phyloP scores from a whole-genome alignment of 2,888 invertebrate genomes.

The Heterodera filipjevi region DNA sequence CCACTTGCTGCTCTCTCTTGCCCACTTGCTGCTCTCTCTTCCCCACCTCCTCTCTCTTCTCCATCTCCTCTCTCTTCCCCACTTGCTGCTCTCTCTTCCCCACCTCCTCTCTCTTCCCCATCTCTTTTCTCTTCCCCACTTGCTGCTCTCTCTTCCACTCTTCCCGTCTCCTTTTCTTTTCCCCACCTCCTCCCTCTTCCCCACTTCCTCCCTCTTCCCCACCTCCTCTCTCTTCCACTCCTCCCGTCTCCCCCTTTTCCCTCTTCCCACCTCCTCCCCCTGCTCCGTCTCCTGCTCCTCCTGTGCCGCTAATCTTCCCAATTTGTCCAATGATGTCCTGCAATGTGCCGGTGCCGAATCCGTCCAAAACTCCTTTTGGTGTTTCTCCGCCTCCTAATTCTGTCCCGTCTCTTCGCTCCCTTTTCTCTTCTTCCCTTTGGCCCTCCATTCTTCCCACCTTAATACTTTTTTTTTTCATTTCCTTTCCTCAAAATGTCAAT shows the following conservation, averaged over 20 bases:
- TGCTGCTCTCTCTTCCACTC: no score
- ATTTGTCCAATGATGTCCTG: slow-evolving; percentile 50
- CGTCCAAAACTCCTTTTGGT: slow-evolving; percentile 38
- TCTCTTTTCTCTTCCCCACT: no score
- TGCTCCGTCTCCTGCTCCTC: slow-evolving; percentile 41
- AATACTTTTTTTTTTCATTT: not conserved
- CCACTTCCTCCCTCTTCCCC: no score
- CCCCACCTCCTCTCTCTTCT: slow-evolving; percentile 42
- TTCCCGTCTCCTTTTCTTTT: no score
- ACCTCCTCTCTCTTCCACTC: no score
- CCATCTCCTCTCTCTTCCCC: slow-evolving; percentile 32
- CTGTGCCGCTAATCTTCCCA: slow-evolving; percentile 45
- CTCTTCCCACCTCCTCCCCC: not conserved
- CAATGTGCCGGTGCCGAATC: slow-evolving; percentile 42
- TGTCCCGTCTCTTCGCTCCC: not conserved
- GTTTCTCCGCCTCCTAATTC: slow-evolving; percentile 34
- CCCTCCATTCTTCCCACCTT: not conserved
- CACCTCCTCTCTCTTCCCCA: not conserved
- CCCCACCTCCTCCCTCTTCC: no score
- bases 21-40: no score
- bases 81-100: no score
- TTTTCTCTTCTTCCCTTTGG: not conserved
- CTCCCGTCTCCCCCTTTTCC: no score
- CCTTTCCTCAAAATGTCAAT: slow-evolving; percentile 1
- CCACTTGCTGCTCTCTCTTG: no score